Base-by-base conservation (phyloP, 2,113 vertebrate species). In the Seriola dumerili region DNA sequence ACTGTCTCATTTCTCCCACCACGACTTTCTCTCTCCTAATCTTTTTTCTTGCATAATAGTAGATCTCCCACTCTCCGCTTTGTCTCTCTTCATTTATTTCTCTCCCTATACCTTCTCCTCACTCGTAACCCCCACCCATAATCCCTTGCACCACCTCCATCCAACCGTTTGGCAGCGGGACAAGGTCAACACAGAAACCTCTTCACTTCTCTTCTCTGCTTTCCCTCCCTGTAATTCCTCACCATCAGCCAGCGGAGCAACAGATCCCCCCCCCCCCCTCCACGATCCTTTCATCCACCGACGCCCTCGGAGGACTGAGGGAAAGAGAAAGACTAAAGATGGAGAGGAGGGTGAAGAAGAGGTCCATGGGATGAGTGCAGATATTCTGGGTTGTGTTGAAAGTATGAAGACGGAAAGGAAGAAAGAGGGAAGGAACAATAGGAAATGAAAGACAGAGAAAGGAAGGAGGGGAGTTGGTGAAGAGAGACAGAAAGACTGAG, bases 101-200 rank as follows among this genome's bases (percentile, higher is more conserved):
- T 44, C 46, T 46, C 58, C 69, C 21, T 78, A 21, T 77, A 52
- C 62, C 44, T 65, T 50, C 76, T 64, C 40, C 67, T 85, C 25
- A 14, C 58, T 86, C 38, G 72, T 40, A 67, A 68, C 81, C 72
- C 42, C 50, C 40, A 52, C 61, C 87, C 80, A 73, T 46, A 85
- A 65, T 67, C 62, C 76, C 25, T 74, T 73, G 78, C 44, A 21
- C 40, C 54, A 42, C 80, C 76, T 59, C 48, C 73, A 72, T 78
- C 80, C 82, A 72, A 81, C 80, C 44, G 34, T 77, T 78, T 93
- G 93, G 90, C 88, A 92, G 40, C 36, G 19, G 17, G 82, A 87
- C 90, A 92, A 90, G 72, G 82, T 88, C 85, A 92, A 90, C 86
- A 89, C 76, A 89, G 76, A 87, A 76, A 81, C 80, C 86, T 81